Base-by-base conservation (phyloP, 2,797 vertebrate genomes). In the Buceros bicornis region DNA sequence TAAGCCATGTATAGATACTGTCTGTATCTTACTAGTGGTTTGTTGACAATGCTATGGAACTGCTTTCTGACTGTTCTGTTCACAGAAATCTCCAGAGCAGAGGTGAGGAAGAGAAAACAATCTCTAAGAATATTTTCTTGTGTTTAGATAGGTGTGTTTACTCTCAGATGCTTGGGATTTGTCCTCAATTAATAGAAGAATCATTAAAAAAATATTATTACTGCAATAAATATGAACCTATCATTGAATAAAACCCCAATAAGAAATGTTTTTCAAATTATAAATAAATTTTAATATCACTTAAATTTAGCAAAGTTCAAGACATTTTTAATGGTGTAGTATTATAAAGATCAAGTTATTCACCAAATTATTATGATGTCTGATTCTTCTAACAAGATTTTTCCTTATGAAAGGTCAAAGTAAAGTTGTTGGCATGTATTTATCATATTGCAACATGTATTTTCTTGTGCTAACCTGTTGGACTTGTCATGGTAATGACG, bases 1-100 rank as follows among this genome's bases (percentile, higher is more conserved):
- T 37, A 66, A 61, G 20, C 8, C 10, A 5, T 5, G 18, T 82
- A 0, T 25, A 12, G 58, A 31, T 70, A 7, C 4, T 1, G 1
- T 66, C 10, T 72, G 60, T 65, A 19, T 89, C 81, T 35, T 26
- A 43, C 18, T 45, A 61, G 47, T 31, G 5, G 8, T 48, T 93
- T 83, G 37, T 35, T 51, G 16, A 16, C 13, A 4, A 3, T 79
- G 71, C 21, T 73, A 1, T 70, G 64, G 31, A 62, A 42, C 31
- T 91, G 77, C 58, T 95, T 20, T 28, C n/a, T 21, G 18, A 11
- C 51, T 50, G 6, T 17, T 57, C 57, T 61, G 5, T 57, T 81
- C 13, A 11, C 5, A 71, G 57, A 90, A 82, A 83, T 58, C 35
- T 24, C 61, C 82, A 53, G 77, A 83, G 28, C 57, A 43, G 43